Conservation (phyloP, 2,113 vertebrate genomes). For the Ochotona princeps region DNA sequence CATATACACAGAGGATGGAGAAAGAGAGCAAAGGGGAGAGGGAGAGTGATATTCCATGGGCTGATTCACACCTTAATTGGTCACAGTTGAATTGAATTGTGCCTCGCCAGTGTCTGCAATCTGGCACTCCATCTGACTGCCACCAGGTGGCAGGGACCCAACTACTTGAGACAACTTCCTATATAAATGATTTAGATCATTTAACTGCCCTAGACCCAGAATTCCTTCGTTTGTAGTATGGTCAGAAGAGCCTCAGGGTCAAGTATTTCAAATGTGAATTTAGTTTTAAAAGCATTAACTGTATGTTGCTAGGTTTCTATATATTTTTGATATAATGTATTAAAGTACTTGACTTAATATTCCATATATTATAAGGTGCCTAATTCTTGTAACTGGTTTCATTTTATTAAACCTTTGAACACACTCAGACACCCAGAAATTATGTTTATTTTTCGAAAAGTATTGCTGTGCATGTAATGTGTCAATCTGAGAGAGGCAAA, state of each 20-base stretch:
- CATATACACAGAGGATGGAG: too few species aligned
- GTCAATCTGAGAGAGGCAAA: constrained; percentile 1
- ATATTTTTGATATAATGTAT: background rate
- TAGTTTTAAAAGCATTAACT: background rate
- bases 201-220: background rate
- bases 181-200: background rate
- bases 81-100: too few species aligned
- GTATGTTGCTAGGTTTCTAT: background rate
- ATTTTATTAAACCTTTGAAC: constrained; percentile 21
- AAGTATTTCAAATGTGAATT: constrained; percentile 50
- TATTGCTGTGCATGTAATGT: background rate
- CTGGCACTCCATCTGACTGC: too few species aligned
- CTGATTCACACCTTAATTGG: too few species aligned
- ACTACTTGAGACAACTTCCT: too few species aligned
- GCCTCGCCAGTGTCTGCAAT: too few species aligned
- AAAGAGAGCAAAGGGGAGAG: too few species aligned
- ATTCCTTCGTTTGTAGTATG: background rate
- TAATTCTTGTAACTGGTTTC: constrained; percentile 12
- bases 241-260: background rate
- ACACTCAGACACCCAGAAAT: background rate
- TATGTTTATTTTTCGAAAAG: constrained; percentile 38
- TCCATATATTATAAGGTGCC: background rate
- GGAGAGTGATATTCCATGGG: too few species aligned
- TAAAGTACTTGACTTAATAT: background rate
- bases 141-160: too few species aligned